Evolutionary conservation across 2,888 invertebrate species (phyloP), one percentile per base, ranked within the genome.

Genomic region (Lymantria monacha): DNA sequence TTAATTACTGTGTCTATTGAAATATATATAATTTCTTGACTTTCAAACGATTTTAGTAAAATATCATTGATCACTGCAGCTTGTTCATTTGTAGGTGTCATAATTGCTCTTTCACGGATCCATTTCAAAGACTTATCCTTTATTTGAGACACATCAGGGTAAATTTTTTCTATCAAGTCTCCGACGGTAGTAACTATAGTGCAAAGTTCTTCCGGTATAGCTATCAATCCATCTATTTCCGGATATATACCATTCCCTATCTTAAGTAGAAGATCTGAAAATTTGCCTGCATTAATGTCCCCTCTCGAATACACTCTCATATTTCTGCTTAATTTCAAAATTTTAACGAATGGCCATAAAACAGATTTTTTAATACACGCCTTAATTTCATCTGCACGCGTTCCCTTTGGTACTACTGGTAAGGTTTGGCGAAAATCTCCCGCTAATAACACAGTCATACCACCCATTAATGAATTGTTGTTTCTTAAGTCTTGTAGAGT

Each of bases 171-270:
- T 7, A n/a, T 7, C 12, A 37, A 37, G 7, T 31, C 44, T 13
- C n/a, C 33, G 11, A 33, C 33, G 5, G 44, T 44, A 33, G 44
- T 33, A 30, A 44, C 44, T 12, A 33, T 13, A 12, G 33, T 44
- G 44, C 44, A 44, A 12, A 44, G n/a, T 13, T 44, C 36, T 33
- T 44, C 44, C 14, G 44, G 44, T 10, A 44, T 7, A 11, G 33
- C 13, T 30, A 44, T 44, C 31, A 30, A 12, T 42, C 44, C 47
- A 41, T 44, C 44, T 40, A 41, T n/a, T n/a, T n/a, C n/a, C n/a
- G n/a, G n/a, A 40, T 38, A 8, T 37, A 40, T 36, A 41, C 62
- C 58, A 49, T 67, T 61, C 12, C 60, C 63, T 5, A 63, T 51
- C 53, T 52, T 47, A 22, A 66, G 53, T 8, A 61, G 15, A 9